These are phyloP conservation scores for Microctonus hyperodae DNA, from an alignment of 2,888 invertebrate species.

Conservation along the genomic window DNA sequence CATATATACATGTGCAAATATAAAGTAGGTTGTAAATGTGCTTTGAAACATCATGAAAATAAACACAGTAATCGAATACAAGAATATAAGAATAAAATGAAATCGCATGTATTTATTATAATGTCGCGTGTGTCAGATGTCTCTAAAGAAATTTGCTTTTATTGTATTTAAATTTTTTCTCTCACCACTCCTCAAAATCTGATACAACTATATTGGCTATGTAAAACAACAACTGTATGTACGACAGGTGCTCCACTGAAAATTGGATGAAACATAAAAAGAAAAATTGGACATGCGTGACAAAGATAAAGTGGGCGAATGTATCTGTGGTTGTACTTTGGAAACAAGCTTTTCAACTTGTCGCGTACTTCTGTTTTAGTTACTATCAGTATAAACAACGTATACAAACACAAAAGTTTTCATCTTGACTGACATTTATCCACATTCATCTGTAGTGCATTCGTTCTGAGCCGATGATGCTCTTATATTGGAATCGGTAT, in stretches of 20 bases:
- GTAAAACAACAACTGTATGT: not conserved
- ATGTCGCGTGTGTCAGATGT: not conserved
- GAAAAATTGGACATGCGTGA: no score
- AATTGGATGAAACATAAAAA: not conserved
- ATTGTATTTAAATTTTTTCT: conserved; percentile 38
- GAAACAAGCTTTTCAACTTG: not conserved
- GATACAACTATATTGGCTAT: not conserved
- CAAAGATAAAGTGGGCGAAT: not conserved
- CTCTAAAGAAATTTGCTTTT: conserved; percentile 36
- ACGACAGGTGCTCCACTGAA: not conserved
- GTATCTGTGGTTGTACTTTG: not conserved
- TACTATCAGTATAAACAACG: not conserved
- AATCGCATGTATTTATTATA: no score
- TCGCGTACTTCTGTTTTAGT: not conserved
- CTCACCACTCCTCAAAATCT: conserved; percentile 28
- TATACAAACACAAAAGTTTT: not conserved
- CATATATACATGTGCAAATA: no score
- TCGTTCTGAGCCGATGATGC: no score
- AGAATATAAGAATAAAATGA: no score
- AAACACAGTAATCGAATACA: no score
- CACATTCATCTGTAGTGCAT: not conserved
- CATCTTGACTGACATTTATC: not conserved
- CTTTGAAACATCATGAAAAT: not conserved
- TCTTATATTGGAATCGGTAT: not conserved
- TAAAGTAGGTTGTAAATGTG: no score